Evolutionary conservation across 1,140 invertebrate genomes (phyloP), one percentile per base, ranked within the genome.

Genomic region (Belonocnema kinseyi): DNA sequence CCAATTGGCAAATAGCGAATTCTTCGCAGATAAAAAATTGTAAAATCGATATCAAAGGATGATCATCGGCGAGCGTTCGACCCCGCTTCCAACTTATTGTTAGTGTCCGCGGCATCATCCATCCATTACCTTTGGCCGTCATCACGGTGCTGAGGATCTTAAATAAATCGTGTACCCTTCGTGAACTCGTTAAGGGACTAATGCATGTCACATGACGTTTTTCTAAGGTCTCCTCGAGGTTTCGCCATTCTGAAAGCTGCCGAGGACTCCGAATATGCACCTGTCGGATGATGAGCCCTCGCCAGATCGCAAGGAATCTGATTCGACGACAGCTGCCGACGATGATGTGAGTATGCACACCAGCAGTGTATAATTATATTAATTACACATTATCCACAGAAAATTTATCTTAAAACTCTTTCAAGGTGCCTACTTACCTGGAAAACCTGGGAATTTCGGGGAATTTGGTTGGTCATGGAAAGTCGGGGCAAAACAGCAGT

Each of bases 141-240:
- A 16, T 66, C 58, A 66, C 56, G 21, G 17, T 8, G 11, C 58
- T 14, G 58, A 66, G 58, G 26, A 40, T 66, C 21, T 40, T 66
- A 2, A 26, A 66, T 40, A 40, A 61, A 54, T 54, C 4, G 53
- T 17, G 53, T 13, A 66, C 6, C 14, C 21, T 66, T 66, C 12
- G 33, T 66, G 26, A 66, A 66, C 58, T 66, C 33, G 21, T 50
- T 14, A 53, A 56, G 82, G 76, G 74, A 78, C 80, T 85, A 85
- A 88, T 88, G 71, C 82, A 83, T 61, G 77, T 86, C 82, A 86
- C 85, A 82, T 86, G 86, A 88, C 79, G 74, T 75, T 61, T 74
- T 88, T 88, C 74, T 88, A 88, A 85, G 86, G 86, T 84, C 82
- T 88, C 86, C 26, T 54, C 73, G 79, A 78, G 79, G 75, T 84